phyloP scores from a whole-genome alignment of 2,888 invertebrate genomes.

The Strigamia maritima region DNA sequence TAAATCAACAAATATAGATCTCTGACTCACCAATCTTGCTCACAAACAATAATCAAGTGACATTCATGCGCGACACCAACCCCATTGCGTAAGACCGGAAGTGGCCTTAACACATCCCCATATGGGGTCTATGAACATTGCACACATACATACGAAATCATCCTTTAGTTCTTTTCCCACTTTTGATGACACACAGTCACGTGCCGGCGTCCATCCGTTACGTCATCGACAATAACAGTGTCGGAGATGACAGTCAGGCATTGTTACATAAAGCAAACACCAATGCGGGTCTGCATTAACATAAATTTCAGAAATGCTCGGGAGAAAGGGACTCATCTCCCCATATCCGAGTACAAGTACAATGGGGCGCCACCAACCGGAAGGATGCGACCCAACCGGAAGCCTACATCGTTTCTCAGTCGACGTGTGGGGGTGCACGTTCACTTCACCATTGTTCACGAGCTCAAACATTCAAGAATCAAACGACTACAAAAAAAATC shows the following conservation, averaged over 20 bases:
- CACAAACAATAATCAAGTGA: background rate
- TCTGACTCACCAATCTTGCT: background rate
- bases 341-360: conserved; percentile 23
- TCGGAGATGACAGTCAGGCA: conserved; percentile 7
- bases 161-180: background rate
- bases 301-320: conserved; percentile 19
- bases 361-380: conserved; percentile 23
- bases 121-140: background rate
- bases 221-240: background rate
- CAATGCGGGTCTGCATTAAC: conserved; percentile 15
- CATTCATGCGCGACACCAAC: conserved; percentile 1
- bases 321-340: background rate
- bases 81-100: conserved; percentile 14
- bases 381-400: conserved; percentile 23
- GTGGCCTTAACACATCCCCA: conserved; percentile 7
- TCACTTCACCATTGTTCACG: background rate
- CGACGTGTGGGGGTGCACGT: conserved; percentile 5
- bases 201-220: conserved; percentile 19
- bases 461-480: background rate
- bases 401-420: background rate
- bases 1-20: background rate
- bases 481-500: background rate
- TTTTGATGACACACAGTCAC: conserved; percentile 11
- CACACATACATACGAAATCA: background rate
- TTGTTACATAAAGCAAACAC: conserved; percentile 20